Base-by-base conservation (phyloP, 2,113 vertebrate species). In the Pycnonotus jocosus region DNA sequence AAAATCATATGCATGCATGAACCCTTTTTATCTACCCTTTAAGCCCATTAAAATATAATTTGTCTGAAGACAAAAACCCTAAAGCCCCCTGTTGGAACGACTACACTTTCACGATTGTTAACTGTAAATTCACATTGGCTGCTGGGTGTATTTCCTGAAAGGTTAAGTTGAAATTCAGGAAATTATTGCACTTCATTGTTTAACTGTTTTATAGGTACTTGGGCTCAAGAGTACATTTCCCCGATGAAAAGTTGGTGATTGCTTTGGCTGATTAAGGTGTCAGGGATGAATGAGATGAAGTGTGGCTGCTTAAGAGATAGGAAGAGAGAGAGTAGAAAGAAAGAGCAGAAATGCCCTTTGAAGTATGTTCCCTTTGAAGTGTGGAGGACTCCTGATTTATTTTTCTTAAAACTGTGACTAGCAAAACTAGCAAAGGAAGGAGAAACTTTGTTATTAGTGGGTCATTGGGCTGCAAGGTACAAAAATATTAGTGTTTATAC, bases 321-420 rank as follows among this genome's bases (percentile, higher is more conserved):
- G 74, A 91, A 35, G 86, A 93, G 86, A 81, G 84, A 47, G 68
- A 85, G 66, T 37, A 58, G 53, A 77, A 90, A 65, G 74, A 72
- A 66, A 31, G 68, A 89, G 42, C 80, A 71, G 74, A 85, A 76
- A 31, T 62, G 23, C n/a, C 47, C 92, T 96, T 97, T 95, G 95
- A 96, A 92, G 94, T 95, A 22, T 58, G 30, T 57, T 91, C 53
- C 16, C 93, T 95, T 96, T 95, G 94, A 95, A 95, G 94, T 92
- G 23, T 45, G 30, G 28, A 30, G 51, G 62, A 45, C 50, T 93
- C 5, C 71, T 82, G 90, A 91, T 94, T 94, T 95, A 93, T 95
- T 96, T 96, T 95, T 91, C 50, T 94, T 88, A 58, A 54, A 82
- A 71, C 69, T 82, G 10, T 40, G 61, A 24, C 57, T 65, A 38